Base-by-base conservation (phyloP, 2,888 invertebrate genomes). In the Meandrusa payeni region DNA sequence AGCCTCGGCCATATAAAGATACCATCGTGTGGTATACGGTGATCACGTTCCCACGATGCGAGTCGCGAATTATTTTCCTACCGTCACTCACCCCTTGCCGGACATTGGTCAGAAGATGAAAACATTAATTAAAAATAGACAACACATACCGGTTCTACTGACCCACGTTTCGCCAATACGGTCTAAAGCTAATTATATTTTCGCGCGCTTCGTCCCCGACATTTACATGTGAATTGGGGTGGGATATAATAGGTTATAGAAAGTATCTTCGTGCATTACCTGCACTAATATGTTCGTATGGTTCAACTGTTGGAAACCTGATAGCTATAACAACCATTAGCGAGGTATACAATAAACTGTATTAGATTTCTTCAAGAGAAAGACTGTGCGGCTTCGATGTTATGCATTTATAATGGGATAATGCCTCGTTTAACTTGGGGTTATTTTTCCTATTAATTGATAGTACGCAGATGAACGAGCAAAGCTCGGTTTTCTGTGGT, bases 181-280 rank as follows among this genome's bases (percentile, higher is more conserved):
- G 62, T 65, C 63, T 66, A 76, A 76, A 80, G 79, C 85, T 86
- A 87, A 88, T 88, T 88, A 87, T 87, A 76, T 81, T 80, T 83
- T 81, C 76, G 78, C 87, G 85, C 86, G 82, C 83, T 81, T 80
- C 77, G 86, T 77, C 69, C 9, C 5, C 63, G 52, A 48, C 58
- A 81, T 86, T 85, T 83, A 82, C 83, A 86, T 85, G 73, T 67
- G 83, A 85, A 85, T 81, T 61, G 70, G 64, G 71, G 72, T 61
- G 54, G 48, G 59, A 60, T 66, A 83, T 77, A 85, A 82, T 80
- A 72, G 79, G 57, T 63, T 66, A 69, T 52, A 57, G 57, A 67
- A 68, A 64, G 68, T 66, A 63, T 55, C 52, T 36, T 42, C 43
- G 50, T 55, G 60, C 64, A 72, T 69, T 70, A 68, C 69, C 61